Base-by-base conservation (phyloP, 1,140 invertebrate genomes). In the Drosophila mayri region DNA sequence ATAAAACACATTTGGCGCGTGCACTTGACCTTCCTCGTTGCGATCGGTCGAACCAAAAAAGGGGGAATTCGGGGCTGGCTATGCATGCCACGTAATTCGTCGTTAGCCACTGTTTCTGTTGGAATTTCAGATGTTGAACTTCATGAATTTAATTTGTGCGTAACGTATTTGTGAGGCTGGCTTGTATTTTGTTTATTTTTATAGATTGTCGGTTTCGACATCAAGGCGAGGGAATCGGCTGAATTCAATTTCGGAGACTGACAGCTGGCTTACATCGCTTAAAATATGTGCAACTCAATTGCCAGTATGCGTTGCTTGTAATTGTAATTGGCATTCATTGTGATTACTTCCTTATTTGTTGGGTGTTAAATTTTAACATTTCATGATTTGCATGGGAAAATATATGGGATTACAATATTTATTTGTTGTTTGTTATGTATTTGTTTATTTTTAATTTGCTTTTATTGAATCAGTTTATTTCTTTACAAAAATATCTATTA, bases 1-100 rank as follows among this genome's bases (percentile, higher is more conserved):
- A 73, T 73, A 72, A 73, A 73, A 73, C 67, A 73, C 70, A 73
- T 72, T 73, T 73, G 70, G 70, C 70, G 70, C 70, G 43, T 73
- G 70, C 66, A 73, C 70, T 73, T 73, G 70, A 73, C 70, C 70
- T 72, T 73, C 66, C 66, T 40, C 65, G 47, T 66, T 50, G 44
- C 47, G 43, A 71, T 43, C 35, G 35, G 20, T 70, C 63, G 22
- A 32, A 25, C 32, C 25, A 46, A 41, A 54, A 41, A 46, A 68
- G 60, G 32, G 40, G 67, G 41, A 66, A 68, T 46, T 54, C 41
- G 47, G 41, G 41, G 41, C 49, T 38, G 40, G 18, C 28, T 47
- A 71, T 71, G 65, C 68, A 58, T 35, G 68, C 66, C 68, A 44
- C 66, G 68, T 72, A 72, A 72, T 71, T 59, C 30, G 66, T 72